Percentiles rank a stretch among this genome's conserved stretches.
Evolutionary conservation across 2,113 vertebrate species (phyloP).

Genomic region (Crypturellus undulatus): DNA sequence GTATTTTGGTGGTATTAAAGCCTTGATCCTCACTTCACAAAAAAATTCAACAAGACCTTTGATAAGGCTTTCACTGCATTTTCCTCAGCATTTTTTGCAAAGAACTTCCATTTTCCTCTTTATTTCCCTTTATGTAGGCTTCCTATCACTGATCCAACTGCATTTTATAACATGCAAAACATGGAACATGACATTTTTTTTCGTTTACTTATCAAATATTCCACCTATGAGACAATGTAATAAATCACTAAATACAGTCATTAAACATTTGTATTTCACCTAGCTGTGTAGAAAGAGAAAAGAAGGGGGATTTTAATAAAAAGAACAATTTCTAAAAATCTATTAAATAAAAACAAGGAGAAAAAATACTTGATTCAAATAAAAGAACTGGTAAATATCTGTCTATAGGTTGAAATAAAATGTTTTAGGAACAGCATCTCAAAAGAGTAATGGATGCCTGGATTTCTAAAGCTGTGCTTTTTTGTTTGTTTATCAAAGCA

Average conservation of each 20-base stretch:
- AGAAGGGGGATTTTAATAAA: not conserved
- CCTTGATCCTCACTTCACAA: not conserved
- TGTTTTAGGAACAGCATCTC: not conserved
- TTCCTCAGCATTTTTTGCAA: not conserved
- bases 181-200: not conserved
- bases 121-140: not conserved
- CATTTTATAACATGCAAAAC: not conserved
- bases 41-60: not conserved
- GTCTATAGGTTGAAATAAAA: not conserved
- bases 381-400: not conserved
- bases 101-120: not conserved
- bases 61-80: not conserved
- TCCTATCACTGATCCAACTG: not conserved
- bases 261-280: constrained; percentile 31
- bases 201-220: constrained; percentile 30
- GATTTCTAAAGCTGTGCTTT: not conserved
- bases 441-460: not conserved
- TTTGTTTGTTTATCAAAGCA: not conserved
- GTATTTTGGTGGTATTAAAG: not conserved
- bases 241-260: not conserved
- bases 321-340: not conserved
- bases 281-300: not conserved
- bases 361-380: not conserved
- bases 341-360: not conserved
- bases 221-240: not conserved